Evolutionary conservation across 1,140 invertebrate species (phyloP), one percentile per base, ranked within the genome.

Genomic region (Drosophila lacertosa): DNA sequence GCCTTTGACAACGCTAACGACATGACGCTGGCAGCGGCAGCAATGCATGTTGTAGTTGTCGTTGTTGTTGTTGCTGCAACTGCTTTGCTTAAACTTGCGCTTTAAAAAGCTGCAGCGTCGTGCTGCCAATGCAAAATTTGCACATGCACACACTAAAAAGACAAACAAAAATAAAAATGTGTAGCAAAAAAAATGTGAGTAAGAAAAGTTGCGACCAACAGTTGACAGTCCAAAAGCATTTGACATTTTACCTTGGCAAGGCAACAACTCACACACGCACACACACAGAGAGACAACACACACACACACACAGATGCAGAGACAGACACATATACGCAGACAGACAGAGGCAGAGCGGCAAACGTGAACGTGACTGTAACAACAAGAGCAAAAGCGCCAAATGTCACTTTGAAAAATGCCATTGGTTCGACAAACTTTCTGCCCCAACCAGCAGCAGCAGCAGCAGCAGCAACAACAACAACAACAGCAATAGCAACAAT

Each of bases 391-490:
- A 81, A 88, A 83, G 81, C 82, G 78, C 84, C 80, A 90, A 90
- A 90, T 90, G 89, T 90, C 89, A 90, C 89, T 88, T 89, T 90
- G 84, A 90, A 90, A 90, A 90, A 89, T 90, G 89, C 89, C 89
- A 90, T 90, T 90, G 89, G 89, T 89, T 81, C 77, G 73, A 81
- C 71, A 78, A 75, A 75, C 68, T 70, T 70, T 70, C 54, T 73
- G 76, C 69, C 73, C 77, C 69, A 64, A 69, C 53, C 51, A 65
- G 54, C 54, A 37, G 22, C 48, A 3, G 15, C 35, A 57, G 26
- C 47, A 37, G 16, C 48, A 48, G 9, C 59, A 37, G 18, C 33
- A 16, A 5, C 58, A 24, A 1, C 33, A 60, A 9, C 16, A 53
- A 20, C 50, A 42, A 20, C 55, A 70, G 13, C 40, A 50, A 53